These are phyloP conservation scores for Variabilichromis moorii DNA, from an alignment of 2,113 vertebrate genomes.

Conservation along the genomic window DNA sequence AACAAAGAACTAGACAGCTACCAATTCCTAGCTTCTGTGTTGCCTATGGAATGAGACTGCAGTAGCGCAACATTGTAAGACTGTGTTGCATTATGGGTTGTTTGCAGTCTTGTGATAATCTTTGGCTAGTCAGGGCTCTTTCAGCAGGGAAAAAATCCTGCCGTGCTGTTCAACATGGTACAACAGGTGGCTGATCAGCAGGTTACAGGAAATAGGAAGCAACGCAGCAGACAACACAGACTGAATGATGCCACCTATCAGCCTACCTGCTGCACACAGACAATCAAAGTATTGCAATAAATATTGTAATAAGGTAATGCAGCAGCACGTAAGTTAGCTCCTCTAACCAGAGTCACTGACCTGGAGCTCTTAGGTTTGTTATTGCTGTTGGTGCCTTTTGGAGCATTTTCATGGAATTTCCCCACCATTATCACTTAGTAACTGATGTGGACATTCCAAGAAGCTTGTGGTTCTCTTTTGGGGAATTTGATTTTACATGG, in stretches of 20 bases:
- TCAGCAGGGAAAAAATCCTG: not conserved
- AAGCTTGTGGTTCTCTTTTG: not conserved
- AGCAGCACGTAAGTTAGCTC: not conserved
- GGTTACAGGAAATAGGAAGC: not conserved
- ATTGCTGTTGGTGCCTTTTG: not conserved
- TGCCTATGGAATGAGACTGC: not conserved
- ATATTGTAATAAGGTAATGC: not conserved
- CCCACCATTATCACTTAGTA: not conserved
- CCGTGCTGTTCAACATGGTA: not conserved
- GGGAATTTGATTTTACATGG: not conserved
- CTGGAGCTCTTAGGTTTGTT: not conserved
- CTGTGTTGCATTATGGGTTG: not conserved
- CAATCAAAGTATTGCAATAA: not conserved
- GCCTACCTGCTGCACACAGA: not conserved
- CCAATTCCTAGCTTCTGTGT: not conserved
- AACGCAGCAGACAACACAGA: not conserved
- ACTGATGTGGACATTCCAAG: not conserved
- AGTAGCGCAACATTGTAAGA: not conserved
- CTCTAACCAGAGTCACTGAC: accelerated
- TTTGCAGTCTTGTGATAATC: not conserved
- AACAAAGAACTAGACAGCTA: not conserved
- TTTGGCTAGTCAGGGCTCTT: not conserved
- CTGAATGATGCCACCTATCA: not conserved
- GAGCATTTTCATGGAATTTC: not conserved
- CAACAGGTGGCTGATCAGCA: slow-evolving; percentile 26